Evolutionary conservation across 2,888 invertebrate genomes (phyloP).

Genomic region (Drosophila bunnanda): DNA sequence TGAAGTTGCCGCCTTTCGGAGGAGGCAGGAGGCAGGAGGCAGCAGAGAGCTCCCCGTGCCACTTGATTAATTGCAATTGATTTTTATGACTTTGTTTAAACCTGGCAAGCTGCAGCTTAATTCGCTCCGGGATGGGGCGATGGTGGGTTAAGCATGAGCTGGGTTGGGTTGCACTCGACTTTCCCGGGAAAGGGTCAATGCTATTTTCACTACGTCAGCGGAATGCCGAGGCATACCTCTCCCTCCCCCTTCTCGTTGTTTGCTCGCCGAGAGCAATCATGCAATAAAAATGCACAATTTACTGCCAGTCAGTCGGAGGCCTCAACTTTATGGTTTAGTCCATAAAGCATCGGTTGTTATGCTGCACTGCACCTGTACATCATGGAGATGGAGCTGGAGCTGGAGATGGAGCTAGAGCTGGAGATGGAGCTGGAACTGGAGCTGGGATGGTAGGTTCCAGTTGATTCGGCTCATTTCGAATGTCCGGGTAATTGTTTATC

Average conservation of each 20-base stretch:
- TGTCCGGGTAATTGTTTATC: slow-evolving; percentile 65
- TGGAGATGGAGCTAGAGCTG: background rate
- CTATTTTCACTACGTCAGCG: slow-evolving; percentile 33
- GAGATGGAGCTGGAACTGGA: background rate
- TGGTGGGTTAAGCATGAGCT: background rate
- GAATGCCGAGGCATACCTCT: slow-evolving; percentile 18
- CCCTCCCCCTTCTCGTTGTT: slow-evolving; percentile 5
- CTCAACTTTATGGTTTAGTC: slow-evolving; percentile 47
- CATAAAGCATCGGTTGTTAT: slow-evolving; percentile 44
- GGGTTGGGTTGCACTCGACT: slow-evolving; percentile 14
- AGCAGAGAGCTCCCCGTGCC: slow-evolving; percentile 12
- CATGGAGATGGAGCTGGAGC: slow-evolving; percentile 7
- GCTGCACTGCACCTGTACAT: slow-evolving; percentile 49
- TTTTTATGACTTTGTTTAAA: slow-evolving; percentile 64
- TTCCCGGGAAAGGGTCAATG: slow-evolving; percentile 38
- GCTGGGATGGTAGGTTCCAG: slow-evolving; percentile 36
- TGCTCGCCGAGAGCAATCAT: slow-evolving; percentile 41
- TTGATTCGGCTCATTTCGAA: slow-evolving; percentile 58
- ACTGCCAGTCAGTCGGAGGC: slow-evolving; percentile 38
- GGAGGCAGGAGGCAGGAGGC: background rate
- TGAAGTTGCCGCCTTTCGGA: slow-evolving; percentile 29
- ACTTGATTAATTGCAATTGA: slow-evolving; percentile 69
- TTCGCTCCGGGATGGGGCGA: slow-evolving; percentile 22
- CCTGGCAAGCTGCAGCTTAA: slow-evolving; percentile 29
- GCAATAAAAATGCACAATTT: slow-evolving; percentile 51